These are phyloP conservation scores for Timandra comae DNA, from an alignment of 2,888 invertebrate species.

Conservation along the genomic window DNA sequence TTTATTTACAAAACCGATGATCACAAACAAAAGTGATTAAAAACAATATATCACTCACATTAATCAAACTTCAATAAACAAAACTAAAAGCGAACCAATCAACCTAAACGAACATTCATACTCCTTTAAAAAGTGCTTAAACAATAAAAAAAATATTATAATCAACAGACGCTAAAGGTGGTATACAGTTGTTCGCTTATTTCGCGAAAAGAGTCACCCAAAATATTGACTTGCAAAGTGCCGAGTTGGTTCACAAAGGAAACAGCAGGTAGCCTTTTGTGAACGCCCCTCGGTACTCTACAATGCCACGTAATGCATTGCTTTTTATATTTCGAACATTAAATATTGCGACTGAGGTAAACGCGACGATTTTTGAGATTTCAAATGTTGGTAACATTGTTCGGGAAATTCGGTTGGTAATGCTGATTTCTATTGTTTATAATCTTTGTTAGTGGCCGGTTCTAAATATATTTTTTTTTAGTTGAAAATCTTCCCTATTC, in stretches of 20 bases:
- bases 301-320: slow-evolving; percentile 64
- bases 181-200: slow-evolving; percentile 66
- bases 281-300: slow-evolving; percentile 44
- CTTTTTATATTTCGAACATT: slow-evolving; percentile 56
- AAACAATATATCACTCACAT: too few species aligned
- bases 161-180: slow-evolving; percentile 52
- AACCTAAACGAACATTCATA: slow-evolving; percentile 38
- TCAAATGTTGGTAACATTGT: background rate
- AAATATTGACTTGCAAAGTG: slow-evolving; percentile 75
- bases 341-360: slow-evolving; percentile 45
- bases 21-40: too few species aligned
- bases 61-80: background rate
- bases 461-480: too few species aligned
- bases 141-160: slow-evolving; percentile 49
- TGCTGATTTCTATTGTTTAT: too few species aligned
- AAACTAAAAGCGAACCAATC: slow-evolving; percentile 7
- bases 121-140: slow-evolving; percentile 41
- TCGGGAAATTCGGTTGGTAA: too few species aligned
- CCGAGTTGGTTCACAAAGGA: slow-evolving; percentile 62
- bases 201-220: slow-evolving; percentile 54
- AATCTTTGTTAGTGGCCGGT: too few species aligned
- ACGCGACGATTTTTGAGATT: slow-evolving; percentile 13
- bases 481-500: too few species aligned
- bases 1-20: too few species aligned
- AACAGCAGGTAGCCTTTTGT: slow-evolving; percentile 72